These are phyloP conservation scores for Varecia variegata DNA, from an alignment of 2,797 vertebrate genomes.

Conservation along the genomic window DNA sequence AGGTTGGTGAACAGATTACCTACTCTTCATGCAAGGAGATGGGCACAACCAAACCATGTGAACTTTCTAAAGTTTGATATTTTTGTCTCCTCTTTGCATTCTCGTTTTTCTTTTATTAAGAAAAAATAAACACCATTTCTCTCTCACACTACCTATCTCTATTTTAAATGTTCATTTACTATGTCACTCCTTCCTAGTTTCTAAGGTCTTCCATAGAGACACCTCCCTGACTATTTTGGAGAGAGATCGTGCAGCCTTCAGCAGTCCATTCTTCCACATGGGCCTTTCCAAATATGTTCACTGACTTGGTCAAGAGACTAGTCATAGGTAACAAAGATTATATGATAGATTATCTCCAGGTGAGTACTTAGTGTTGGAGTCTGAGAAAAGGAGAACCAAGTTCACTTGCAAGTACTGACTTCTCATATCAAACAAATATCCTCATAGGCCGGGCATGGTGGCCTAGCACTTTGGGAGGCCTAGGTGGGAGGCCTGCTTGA, in stretches of 20 bases:
- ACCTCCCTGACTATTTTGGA: background rate
- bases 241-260: background rate
- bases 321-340: background rate
- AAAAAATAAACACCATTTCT: background rate
- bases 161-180: background rate
- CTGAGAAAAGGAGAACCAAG: background rate
- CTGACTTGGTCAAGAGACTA: background rate
- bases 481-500: background rate
- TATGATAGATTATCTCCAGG: background rate
- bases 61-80: background rate
- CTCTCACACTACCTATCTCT: background rate
- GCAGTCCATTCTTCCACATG: background rate
- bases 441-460: background rate
- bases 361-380: background rate
- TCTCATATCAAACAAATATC: background rate
- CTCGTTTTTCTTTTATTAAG: background rate
- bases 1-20: background rate
- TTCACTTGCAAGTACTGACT: background rate
- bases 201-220: background rate
- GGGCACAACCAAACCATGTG: too few relatives aligned
- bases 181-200: background rate
- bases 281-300: background rate
- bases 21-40: background rate
- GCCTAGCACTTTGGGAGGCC: background rate
- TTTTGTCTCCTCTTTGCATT: background rate